Base-by-base conservation (phyloP, 1,140 invertebrate genomes). In the Hylaeus volcanicus region DNA sequence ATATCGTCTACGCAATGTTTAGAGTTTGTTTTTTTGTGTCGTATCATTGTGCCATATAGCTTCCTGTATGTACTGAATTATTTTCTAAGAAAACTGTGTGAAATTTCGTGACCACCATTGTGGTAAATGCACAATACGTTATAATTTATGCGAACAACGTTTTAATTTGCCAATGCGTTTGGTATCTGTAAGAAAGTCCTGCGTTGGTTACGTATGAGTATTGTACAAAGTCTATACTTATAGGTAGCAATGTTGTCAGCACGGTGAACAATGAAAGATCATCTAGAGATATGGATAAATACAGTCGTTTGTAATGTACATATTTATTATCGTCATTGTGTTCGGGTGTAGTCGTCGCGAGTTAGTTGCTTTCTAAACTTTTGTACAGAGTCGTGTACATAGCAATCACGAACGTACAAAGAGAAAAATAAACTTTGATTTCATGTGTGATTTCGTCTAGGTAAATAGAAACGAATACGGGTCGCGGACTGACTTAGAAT, bases 351-450 rank as follows among this genome's bases (percentile, higher is more conserved):
- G 84, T 60, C 39, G 70, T 79, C 55, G 71, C 84, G 63, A 71
- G 77, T 88, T 85, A 81, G 86, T 82, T 88, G 88, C 79, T 79
- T 65, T n/a, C 77, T 84, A 90, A 89, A 90, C 86, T 88, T 89
- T 91, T 91, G 88, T 88, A 90, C 89, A 91, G 80, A 88, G 87
- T 86, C 72, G 74, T 90, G 82, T 90, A 89, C 73, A 74, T 74
- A 86, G 74, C 51, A 43, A 82, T 82, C 80, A 84, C 75, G 71
- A 83, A 87, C 83, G 83, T 84, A 82, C 81, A 48, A 63, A 41
- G 26, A 5, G 72, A 58, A 48, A 89, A 90, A 89, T 86, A 89
- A 84, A 85, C 45, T 74, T 87, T 88, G 74, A 26, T 88, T 89
- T 88, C 80, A 68, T 88, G 86, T 82, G 64, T 81, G 86, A 81